A percentile compares a stretch with the other conserved stretches of the same genome.
phyloP scores from a whole-genome alignment of 2,113 vertebrate species.

The Serinus canaria region DNA sequence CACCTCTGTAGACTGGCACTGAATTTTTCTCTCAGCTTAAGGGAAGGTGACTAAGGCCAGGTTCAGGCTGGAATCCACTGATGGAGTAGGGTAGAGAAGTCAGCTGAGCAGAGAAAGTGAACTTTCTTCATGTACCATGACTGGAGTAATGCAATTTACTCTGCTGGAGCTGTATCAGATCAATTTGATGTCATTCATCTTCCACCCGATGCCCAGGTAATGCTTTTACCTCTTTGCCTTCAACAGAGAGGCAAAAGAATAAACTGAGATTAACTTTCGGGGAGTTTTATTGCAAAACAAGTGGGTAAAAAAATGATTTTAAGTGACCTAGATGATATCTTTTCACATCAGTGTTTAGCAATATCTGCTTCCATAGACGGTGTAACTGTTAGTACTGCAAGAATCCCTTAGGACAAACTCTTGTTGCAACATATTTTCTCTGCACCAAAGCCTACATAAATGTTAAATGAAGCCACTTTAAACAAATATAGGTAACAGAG shows the following conservation, averaged over 20 bases:
- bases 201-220: neutral
- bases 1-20: neutral
- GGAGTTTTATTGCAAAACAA: conserved; percentile 9
- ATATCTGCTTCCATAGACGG: conserved; percentile 18
- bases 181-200: neutral
- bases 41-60: neutral
- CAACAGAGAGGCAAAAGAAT: neutral
- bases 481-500: conserved; percentile 59
- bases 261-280: conserved; percentile 15
- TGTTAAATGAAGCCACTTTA: conserved; percentile 66
- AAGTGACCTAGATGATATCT: conserved; percentile 34
- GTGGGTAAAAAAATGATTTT: conserved; percentile 50
- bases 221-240: neutral
- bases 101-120: neutral
- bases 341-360: conserved; percentile 39
- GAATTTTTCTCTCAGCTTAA: neutral
- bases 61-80: neutral
- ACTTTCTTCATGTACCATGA: neutral
- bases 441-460: conserved; percentile 63
- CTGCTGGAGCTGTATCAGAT: neutral
- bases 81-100: neutral
- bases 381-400: conserved; percentile 25
- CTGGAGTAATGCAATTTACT: neutral
- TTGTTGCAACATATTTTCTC: conserved; percentile 42
- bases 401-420: conserved; percentile 61